Percentiles rank a stretch among this genome's conserved stretches.
Conservation (phyloP, 2,888 invertebrate genomes). For the Drosophila pegasa region DNA sequence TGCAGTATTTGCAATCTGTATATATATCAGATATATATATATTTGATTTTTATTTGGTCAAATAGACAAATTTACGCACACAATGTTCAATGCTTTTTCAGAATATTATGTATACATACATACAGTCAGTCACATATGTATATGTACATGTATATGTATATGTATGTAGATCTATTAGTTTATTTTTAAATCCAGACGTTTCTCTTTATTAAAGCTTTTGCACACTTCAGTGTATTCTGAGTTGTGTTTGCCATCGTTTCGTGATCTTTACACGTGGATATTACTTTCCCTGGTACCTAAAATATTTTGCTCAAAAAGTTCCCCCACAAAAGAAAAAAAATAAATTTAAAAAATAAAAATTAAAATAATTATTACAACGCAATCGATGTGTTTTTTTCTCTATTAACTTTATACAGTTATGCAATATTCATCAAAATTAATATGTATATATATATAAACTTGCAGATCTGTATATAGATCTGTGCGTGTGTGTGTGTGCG, state of each 20-base stretch:
- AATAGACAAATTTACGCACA: slow-evolving; percentile 4
- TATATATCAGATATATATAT: slow-evolving; percentile 6
- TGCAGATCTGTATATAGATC: slow-evolving; percentile 3
- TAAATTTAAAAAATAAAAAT: background rate
- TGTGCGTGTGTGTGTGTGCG: slow-evolving; percentile 3
- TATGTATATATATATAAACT: slow-evolving; percentile 4
- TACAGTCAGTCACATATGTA: slow-evolving; percentile 3
- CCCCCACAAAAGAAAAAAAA: background rate
- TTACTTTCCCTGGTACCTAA: slow-evolving; percentile 57
- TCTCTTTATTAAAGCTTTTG: slow-evolving; percentile 74
- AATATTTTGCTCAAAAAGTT: background rate
- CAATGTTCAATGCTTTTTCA: slow-evolving; percentile 17
- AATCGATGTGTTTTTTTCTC: slow-evolving; percentile 1
- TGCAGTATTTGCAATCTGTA: slow-evolving; percentile 58
- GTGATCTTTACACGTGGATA: slow-evolving; percentile 69
- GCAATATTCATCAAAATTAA: slow-evolving; percentile 13
- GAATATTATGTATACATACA: slow-evolving; percentile 11
- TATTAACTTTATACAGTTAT: slow-evolving; percentile 7
- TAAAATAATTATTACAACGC: background rate
- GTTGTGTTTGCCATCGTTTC: slow-evolving; percentile 82
- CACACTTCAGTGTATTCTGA: slow-evolving; percentile 80
- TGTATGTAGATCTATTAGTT: slow-evolving; percentile 60
- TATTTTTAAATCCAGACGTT: slow-evolving; percentile 77
- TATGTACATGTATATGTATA: background rate
- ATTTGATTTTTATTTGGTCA: slow-evolving; percentile 34